Conservation (phyloP, 2,888 invertebrate genomes). For the Limnephilus rhombicus region DNA sequence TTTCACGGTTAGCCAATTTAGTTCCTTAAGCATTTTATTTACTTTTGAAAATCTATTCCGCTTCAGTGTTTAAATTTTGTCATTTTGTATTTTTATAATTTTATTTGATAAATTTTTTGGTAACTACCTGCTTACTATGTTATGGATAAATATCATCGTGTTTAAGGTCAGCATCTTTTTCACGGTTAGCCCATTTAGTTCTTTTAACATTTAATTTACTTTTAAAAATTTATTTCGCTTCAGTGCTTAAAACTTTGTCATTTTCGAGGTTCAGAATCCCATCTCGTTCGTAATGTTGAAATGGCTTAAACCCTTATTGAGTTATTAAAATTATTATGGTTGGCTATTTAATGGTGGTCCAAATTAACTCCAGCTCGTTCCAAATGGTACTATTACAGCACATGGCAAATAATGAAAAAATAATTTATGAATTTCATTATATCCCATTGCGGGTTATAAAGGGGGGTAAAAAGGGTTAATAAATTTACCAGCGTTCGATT, state of each 20-base stretch:
- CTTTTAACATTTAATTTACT: too few relatives aligned
- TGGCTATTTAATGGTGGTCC: conserved; percentile 33
- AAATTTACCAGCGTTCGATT: conserved; percentile 20
- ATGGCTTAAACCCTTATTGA: conserved; percentile 15
- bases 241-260: background rate
- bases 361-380: conserved; percentile 40
- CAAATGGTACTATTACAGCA: conserved; percentile 48
- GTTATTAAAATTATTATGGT: conserved; percentile 53
- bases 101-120: too few relatives aligned
- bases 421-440: conserved; percentile 55
- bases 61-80: too few relatives aligned
- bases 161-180: too few relatives aligned
- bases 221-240: background rate
- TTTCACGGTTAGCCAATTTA: too few relatives aligned
- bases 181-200: too few relatives aligned
- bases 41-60: too few relatives aligned
- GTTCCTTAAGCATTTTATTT: too few relatives aligned
- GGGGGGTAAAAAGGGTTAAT: conserved; percentile 14
- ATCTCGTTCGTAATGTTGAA: background rate
- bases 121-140: too few relatives aligned
- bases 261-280: background rate
- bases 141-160: too few relatives aligned
- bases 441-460: background rate
- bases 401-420: conserved; percentile 36
- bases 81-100: too few relatives aligned